phyloP scores from a whole-genome alignment of 2,113 vertebrate species.

The Buteo buteo region DNA sequence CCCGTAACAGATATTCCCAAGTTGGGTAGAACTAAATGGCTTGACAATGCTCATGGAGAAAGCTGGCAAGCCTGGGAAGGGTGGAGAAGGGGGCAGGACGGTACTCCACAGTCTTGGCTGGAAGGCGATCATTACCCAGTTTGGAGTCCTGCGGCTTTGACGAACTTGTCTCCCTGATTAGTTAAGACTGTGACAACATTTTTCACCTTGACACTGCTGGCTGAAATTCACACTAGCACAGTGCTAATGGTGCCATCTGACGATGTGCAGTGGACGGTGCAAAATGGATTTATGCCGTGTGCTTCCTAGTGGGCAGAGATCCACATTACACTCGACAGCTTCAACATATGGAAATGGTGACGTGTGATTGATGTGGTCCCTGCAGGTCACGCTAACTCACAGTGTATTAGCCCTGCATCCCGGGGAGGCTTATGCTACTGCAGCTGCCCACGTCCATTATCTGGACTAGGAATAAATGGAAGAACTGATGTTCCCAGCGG shows the following conservation, averaged over 20 bases:
- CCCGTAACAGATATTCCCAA: neutral
- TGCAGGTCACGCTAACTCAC: neutral
- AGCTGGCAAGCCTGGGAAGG: neutral
- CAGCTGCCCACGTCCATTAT: conserved; percentile 31
- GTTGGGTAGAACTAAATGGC: neutral
- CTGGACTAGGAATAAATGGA: neutral
- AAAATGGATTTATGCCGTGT: neutral
- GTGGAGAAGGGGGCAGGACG: neutral
- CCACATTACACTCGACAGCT: neutral
- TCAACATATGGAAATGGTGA: conserved; percentile 32
- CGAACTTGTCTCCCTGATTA: neutral
- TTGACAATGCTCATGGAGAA: neutral
- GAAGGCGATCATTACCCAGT: neutral
- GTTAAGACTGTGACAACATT: neutral
- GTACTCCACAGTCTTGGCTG: neutral
- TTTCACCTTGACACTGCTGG: neutral
- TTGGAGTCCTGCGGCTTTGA: neutral
- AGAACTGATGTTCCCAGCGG: neutral
- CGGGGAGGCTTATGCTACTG: neutral
- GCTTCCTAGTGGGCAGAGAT: conserved; percentile 13
- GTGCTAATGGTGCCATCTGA: conserved; percentile 2
- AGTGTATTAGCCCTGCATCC: neutral
- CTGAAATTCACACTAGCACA: neutral
- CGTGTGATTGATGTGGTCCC: conserved; percentile 20
- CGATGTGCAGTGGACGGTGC: neutral